phyloP scores from a whole-genome alignment of 2,113 vertebrate species.

The Benitochromis conjunctus region DNA sequence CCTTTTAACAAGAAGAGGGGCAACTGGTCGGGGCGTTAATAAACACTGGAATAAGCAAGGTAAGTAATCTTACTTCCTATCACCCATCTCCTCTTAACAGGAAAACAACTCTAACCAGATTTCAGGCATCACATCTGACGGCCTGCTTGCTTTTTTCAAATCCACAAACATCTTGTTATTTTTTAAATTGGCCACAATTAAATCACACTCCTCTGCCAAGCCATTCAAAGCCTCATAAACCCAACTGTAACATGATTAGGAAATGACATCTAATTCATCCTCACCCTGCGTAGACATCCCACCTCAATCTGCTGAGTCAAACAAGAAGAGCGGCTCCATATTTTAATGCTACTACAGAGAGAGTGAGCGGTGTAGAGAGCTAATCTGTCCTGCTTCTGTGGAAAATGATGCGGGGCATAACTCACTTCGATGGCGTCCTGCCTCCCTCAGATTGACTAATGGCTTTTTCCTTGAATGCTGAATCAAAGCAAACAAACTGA shows the following conservation, averaged over 20 bases:
- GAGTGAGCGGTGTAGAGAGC: slow-evolving; percentile 17
- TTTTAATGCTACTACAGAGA: not conserved
- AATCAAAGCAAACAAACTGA: slow-evolving; percentile 60
- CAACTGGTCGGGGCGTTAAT: not conserved
- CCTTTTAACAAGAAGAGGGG: not conserved
- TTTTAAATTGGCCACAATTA: not conserved
- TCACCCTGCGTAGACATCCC: slow-evolving; percentile 9
- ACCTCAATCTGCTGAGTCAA: slow-evolving; percentile 30
- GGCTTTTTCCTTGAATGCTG: slow-evolving; percentile 54
- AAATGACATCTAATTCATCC: slow-evolving; percentile 27
- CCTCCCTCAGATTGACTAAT: slow-evolving; percentile 52
- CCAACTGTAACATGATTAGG: slow-evolving; percentile 17
- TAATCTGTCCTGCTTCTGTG: slow-evolving; percentile 49
- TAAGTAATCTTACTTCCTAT: not conserved
- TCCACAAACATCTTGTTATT: not conserved
- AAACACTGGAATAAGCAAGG: not conserved
- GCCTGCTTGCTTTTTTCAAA: not conserved
- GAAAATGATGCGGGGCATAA: slow-evolving; percentile 57
- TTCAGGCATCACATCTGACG: not conserved
- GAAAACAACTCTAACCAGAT: not conserved
- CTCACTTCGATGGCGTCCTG: slow-evolving; percentile 33
- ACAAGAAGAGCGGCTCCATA: slow-evolving; percentile 3
- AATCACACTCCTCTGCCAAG: not conserved
- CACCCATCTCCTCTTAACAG: not conserved
- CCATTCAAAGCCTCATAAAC: slow-evolving; percentile 20